These are phyloP conservation scores for Lepus oiostolus DNA, from an alignment of 2,797 vertebrate species.

Conservation along the genomic window DNA sequence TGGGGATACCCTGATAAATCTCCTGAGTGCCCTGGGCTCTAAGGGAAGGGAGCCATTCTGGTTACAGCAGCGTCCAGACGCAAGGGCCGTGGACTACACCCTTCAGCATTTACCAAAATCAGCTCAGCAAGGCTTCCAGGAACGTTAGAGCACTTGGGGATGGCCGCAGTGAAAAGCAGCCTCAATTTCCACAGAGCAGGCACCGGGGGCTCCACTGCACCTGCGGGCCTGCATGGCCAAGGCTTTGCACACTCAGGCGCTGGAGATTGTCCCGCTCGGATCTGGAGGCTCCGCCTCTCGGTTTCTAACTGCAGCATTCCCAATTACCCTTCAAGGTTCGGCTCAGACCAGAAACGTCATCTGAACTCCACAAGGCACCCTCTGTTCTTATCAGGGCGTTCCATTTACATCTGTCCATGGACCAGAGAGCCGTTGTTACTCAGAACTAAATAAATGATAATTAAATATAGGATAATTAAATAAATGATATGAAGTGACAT, in stretches of 20 bases:
- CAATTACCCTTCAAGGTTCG: not conserved
- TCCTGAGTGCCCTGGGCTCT: no score
- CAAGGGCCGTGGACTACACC: not conserved
- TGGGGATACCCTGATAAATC: not conserved
- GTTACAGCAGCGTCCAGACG: not conserved
- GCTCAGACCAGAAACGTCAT: not conserved
- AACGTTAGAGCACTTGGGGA: not conserved
- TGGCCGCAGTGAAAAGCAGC: not conserved
- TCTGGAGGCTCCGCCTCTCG: not conserved
- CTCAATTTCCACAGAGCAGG: not conserved
- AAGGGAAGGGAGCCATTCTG: not conserved
- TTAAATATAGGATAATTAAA: not conserved
- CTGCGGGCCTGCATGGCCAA: no score
- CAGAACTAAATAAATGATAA: not conserved
- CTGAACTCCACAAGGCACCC: not conserved
- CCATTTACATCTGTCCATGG: not conserved
- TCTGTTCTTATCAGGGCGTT: not conserved
- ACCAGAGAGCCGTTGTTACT: not conserved
- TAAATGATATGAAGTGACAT: not conserved
- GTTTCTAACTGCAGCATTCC: not conserved
- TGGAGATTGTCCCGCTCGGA: accelerated
- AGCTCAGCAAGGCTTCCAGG: not conserved
- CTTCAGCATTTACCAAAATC: not conserved
- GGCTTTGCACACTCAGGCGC: not conserved
- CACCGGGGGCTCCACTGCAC: not conserved